Conservation (phyloP, 1,140 invertebrate species). For the Stegodyphus mimosarum region DNA sequence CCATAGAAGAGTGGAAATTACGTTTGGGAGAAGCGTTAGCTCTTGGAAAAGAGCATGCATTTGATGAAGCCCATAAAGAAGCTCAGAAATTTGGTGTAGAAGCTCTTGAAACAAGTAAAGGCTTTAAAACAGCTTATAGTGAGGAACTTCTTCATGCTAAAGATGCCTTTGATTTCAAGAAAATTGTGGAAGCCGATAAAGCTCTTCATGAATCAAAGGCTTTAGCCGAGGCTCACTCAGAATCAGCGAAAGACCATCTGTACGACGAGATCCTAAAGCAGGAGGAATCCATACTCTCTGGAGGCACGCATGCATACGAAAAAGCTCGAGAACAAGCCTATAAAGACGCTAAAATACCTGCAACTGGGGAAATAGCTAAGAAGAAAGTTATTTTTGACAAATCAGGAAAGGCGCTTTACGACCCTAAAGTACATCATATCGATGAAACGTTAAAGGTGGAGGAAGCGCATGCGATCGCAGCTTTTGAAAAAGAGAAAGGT, state of each 20-base stretch:
- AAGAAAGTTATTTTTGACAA: slow-evolving; percentile 1
- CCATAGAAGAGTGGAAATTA: too few relatives aligned
- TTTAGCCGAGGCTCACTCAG: too few relatives aligned
- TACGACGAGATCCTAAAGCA: slow-evolving; percentile 24
- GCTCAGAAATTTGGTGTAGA: too few relatives aligned
- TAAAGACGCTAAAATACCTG: slow-evolving; percentile 25
- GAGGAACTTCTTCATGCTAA: background rate
- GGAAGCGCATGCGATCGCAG: background rate
- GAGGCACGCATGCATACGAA: slow-evolving; percentile 36
- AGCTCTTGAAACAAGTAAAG: too few relatives aligned
- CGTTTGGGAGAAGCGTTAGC: too few relatives aligned
- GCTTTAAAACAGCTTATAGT: too few relatives aligned
- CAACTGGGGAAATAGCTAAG: background rate
- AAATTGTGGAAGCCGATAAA: background rate
- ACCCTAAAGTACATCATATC: background rate
- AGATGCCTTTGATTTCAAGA: background rate
- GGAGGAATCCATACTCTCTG: background rate
- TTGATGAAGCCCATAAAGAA: too few relatives aligned
- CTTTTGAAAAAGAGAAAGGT: background rate
- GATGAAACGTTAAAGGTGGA: background rate
- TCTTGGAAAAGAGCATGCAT: too few relatives aligned
- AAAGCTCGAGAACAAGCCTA: slow-evolving; percentile 19
- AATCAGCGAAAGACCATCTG: background rate
- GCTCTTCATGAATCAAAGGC: too few relatives aligned
- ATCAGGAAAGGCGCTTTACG: background rate